Conservation (phyloP, 2,797 vertebrate species). For the Eulemur coronatus region DNA sequence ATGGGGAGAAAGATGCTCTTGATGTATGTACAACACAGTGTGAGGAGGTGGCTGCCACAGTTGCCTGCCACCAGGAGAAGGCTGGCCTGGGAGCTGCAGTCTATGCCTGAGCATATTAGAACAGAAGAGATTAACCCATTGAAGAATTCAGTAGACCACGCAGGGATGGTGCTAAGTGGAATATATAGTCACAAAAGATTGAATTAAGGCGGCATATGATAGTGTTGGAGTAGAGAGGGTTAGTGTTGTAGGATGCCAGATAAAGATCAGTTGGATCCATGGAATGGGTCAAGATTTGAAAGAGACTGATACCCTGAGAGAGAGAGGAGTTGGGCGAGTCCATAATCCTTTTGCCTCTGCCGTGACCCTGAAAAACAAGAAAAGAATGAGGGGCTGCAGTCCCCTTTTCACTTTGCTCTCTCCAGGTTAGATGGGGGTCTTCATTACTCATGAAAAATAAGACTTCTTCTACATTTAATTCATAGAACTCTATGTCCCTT, state of each 20-base stretch:
- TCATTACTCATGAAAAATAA: background rate
- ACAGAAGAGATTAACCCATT: background rate
- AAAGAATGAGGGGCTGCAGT: background rate
- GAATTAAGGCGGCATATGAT: background rate
- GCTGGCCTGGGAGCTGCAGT: background rate
- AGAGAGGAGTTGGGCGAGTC: background rate
- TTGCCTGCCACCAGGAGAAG: background rate
- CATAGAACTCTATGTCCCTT: background rate
- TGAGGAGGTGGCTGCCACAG: background rate
- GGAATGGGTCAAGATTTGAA: background rate
- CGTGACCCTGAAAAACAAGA: background rate
- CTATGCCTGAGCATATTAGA: no score
- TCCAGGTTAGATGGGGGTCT: background rate
- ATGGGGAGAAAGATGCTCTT: background rate
- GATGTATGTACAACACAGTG: background rate
- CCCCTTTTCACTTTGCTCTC: background rate
- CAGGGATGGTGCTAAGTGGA: background rate
- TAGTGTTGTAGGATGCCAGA: background rate
- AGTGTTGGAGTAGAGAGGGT: background rate
- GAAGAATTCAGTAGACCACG: background rate
- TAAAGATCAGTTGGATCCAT: background rate
- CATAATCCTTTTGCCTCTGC: background rate
- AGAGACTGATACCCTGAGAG: background rate
- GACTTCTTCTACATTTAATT: background rate
- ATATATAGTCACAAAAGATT: background rate